Evolutionary conservation across 2,888 invertebrate species (phyloP).

Genomic region (Ichneumoninae sp.): DNA sequence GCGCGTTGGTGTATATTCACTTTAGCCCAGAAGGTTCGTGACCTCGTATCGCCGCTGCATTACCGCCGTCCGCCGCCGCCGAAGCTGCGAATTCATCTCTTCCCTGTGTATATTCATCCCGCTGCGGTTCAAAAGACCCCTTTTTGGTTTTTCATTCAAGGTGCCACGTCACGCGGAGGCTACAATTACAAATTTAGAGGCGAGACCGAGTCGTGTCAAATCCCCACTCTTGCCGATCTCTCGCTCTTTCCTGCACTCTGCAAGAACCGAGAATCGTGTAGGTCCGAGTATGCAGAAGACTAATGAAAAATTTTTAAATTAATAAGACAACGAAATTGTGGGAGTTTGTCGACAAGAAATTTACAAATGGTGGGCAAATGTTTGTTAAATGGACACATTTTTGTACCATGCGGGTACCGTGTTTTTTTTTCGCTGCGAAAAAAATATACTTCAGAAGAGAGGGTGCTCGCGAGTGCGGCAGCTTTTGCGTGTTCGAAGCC

Average conservation of each 20-base stretch:
- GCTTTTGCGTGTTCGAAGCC: constrained; percentile 1
- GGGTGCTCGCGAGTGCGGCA: neutral
- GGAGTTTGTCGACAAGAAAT: too few species aligned
- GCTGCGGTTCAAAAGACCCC: constrained; percentile 4
- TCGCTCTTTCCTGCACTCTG: constrained; percentile 70
- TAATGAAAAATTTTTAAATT: neutral
- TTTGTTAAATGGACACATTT: too few species aligned
- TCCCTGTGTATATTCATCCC: constrained; percentile 16
- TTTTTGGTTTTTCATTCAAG: constrained; percentile 71
- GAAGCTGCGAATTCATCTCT: constrained; percentile 30
- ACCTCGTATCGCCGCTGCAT: constrained; percentile 78
- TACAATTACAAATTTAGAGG: constrained; percentile 83
- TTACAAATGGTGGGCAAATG: neutral
- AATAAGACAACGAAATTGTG: neutral
- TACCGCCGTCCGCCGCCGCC: constrained; percentile 69
- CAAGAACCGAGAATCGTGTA: constrained; percentile 14
- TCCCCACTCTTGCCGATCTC: constrained; percentile 76
- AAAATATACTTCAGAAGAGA: neutral
- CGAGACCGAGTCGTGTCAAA: constrained; percentile 83
- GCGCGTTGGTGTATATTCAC: constrained; percentile 74
- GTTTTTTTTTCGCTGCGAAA: too few species aligned
- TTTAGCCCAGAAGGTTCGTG: constrained; percentile 77
- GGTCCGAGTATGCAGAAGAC: neutral
- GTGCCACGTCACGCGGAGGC: constrained; percentile 81
- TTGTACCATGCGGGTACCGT: too few species aligned